Base-by-base conservation (phyloP, 1,140 invertebrate species). In the Brachionus sp. region DNA sequence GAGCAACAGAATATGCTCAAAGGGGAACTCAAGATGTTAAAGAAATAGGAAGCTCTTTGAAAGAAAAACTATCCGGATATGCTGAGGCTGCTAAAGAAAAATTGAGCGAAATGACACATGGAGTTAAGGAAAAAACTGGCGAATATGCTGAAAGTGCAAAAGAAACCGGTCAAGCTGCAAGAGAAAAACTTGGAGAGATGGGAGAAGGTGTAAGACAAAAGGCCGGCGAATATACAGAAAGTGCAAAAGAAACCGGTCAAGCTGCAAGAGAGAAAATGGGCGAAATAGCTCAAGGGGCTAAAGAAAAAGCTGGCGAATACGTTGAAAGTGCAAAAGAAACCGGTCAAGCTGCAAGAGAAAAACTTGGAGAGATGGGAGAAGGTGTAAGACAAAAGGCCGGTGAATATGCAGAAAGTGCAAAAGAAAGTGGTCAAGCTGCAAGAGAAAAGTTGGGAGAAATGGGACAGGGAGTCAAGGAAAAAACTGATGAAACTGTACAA, bases 231-330 rank as follows among this genome's bases (percentile, higher is more conserved):
- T 57, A 57, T 19, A n/a, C 16, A 6, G 33, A 70, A 6, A 9
- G 66, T 19, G 35, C 66, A 9, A 70, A 37, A 9, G 66, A 70
- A 39, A 39, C 66, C 16, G 66, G 66, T 39, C 66, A 70, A 42
- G 66, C 66, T 6, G 66, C 37, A 7, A 19, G 66, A 37, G 66
- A 39, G n/a, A 70, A 70, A 16, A 5, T 70, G 0, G 66, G 66
- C 1, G 66, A 66, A 80, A 66, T 29, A 0, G 62, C 9, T 5
- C 33, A 80, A 29, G 23, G 39, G 9, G 13, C 12, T 23, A 62
- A 12, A 66, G 77, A 80, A 66, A 80, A 57, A 44, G 25, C 50
- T 5, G 77, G 62, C 19, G 77, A 80, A 75, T 75, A 75, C 46
- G 42, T 13, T 0, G 70, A 46, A n/a, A 13, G 16, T 2, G 53